Evolutionary conservation across 2,797 vertebrate genomes (phyloP).

Genomic region (Cottoperca gobio): DNA sequence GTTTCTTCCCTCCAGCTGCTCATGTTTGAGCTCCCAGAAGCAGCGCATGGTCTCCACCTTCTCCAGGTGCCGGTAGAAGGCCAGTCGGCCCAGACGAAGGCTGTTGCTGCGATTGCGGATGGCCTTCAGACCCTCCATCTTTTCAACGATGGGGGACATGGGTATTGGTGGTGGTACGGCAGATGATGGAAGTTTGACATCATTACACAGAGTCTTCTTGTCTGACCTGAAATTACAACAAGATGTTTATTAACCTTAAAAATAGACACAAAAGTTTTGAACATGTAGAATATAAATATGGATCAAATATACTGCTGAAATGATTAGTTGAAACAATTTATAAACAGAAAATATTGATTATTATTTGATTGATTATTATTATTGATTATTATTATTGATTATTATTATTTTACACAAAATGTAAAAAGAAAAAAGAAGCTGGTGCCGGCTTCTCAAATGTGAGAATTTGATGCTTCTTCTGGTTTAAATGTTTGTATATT

Average conservation of each 20-base stretch:
- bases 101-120: slow-evolving; percentile 82
- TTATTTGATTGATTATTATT: too few relatives aligned
- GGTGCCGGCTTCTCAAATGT: neutral
- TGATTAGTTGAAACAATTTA: neutral
- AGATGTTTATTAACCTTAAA: neutral
- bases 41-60: slow-evolving; percentile 88
- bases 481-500: neutral
- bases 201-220: slow-evolving; percentile 53
- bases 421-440: too few relatives aligned
- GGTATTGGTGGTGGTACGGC: slow-evolving; percentile 77
- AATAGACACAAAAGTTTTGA: neutral
- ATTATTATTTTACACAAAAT: neutral
- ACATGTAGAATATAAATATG: too few relatives aligned
- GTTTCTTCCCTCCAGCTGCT: slow-evolving; percentile 70
- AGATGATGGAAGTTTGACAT: slow-evolving; percentile 54
- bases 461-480: neutral
- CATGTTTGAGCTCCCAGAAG: slow-evolving; percentile 88
- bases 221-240: slow-evolving; percentile 68
- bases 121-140: slow-evolving; percentile 87
- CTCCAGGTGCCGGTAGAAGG: slow-evolving; percentile 88
- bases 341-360: neutral
- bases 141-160: slow-evolving; percentile 84
- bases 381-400: too few relatives aligned
- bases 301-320: neutral
- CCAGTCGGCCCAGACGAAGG: slow-evolving; percentile 80